Conservation (phyloP, 2,797 vertebrate genomes). For the Scomberomorus guttatus region DNA sequence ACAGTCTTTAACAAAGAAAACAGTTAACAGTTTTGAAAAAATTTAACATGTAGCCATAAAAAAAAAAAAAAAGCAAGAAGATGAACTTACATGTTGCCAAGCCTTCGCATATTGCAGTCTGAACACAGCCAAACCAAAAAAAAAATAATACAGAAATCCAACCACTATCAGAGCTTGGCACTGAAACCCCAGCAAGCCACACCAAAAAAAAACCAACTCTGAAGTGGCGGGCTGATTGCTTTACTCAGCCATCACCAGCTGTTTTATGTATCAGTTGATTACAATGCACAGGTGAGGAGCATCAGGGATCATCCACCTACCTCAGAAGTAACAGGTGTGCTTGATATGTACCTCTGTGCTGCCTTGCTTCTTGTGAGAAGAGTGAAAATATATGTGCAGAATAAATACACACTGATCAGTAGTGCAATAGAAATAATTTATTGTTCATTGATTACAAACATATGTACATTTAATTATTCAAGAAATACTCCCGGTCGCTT, state of each 20-base stretch:
- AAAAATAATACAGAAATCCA: conserved; percentile 14
- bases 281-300: conserved; percentile 56
- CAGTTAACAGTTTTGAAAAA: neutral
- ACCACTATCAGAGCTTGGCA: conserved; percentile 33
- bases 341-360: neutral
- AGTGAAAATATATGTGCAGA: neutral
- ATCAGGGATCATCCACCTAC: conserved; percentile 30
- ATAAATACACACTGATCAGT: neutral
- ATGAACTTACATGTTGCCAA: conserved; percentile 65
- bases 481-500: neutral
- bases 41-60: neutral
- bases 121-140: conserved; percentile 13
- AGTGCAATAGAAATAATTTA: conserved; percentile 34
- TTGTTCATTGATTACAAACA: conserved; percentile 29
- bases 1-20: conserved; percentile 53
- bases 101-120: conserved; percentile 60
- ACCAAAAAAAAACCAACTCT: conserved; percentile 44
- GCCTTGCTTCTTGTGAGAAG: neutral
- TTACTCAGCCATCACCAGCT: neutral
- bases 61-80: accelerated
- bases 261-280: conserved; percentile 51
- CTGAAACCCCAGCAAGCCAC: conserved; percentile 23
- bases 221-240: conserved; percentile 20
- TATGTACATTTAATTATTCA: conserved; percentile 10
- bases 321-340: neutral